phyloP scores from a whole-genome alignment of 2,888 invertebrate genomes.

The Lepidonotus clava region DNA sequence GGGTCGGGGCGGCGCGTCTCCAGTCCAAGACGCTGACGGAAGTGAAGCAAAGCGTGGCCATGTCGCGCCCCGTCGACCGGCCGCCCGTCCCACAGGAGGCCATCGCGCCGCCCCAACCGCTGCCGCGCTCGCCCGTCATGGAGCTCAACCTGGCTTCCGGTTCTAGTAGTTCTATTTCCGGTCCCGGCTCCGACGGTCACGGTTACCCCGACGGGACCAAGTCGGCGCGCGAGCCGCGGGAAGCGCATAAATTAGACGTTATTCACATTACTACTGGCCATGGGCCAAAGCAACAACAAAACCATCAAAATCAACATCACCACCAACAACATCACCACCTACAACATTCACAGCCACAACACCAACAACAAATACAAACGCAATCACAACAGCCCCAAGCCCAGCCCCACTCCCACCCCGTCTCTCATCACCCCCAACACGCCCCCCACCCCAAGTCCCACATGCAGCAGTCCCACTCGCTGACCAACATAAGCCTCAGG shows the following conservation, averaged over 20 bases:
- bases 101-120: neutral
- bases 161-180: too few species aligned
- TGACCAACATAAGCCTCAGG: neutral
- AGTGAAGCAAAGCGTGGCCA: slow-evolving; percentile 50
- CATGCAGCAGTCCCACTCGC: neutral
- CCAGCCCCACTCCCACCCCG: neutral
- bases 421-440: neutral
- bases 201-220: slow-evolving; percentile 34
- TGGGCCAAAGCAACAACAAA: neutral
- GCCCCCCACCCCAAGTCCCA: slow-evolving; percentile 1
- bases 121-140: neutral
- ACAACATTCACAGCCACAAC: neutral
- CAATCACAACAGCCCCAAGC: neutral
- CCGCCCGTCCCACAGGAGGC: slow-evolving; percentile 59
- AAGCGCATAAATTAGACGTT: neutral
- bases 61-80: slow-evolving; percentile 61
- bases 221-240: slow-evolving; percentile 31
- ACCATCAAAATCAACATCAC: neutral
- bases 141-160: neutral
- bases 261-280: neutral
- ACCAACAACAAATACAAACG: neutral
- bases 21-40: slow-evolving; percentile 57
- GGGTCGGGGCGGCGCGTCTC: slow-evolving; percentile 44
- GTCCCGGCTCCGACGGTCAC: neutral
- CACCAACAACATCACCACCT: neutral